Percentiles rank a stretch among this genome's conserved stretches.
phyloP scores from a whole-genome alignment of 1,140 invertebrate species.

The Leptonema lineaticorne region DNA sequence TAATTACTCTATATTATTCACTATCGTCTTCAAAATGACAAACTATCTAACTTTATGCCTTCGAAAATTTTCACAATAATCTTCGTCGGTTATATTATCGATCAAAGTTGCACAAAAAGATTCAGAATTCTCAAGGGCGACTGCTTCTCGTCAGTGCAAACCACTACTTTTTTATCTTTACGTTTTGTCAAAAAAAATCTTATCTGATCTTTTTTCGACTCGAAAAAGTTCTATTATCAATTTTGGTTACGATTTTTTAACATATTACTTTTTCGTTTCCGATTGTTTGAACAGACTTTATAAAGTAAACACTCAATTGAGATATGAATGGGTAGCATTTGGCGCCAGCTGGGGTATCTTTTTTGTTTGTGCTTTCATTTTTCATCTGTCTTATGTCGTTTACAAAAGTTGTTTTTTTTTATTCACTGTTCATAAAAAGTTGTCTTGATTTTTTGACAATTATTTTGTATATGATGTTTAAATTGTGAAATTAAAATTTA shows the following conservation, averaged over 20 bases:
- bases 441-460: no score
- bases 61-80: not conserved
- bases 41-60: no score
- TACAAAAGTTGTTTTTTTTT: not conserved
- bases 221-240: no score
- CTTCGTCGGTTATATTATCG: not conserved
- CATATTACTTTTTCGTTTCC: not conserved
- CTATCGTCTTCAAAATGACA: not conserved
- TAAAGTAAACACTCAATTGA: conserved; percentile 7
- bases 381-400: not conserved
- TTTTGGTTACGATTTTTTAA: no score
- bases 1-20: not conserved
- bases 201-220: no score
- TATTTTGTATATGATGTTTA: no score
- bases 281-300: not conserved
- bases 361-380: not conserved
- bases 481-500: no score
- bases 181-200: not conserved
- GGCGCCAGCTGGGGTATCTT: not conserved
- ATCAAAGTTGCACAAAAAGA: not conserved
- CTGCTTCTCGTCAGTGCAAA: not conserved
- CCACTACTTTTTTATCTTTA: not conserved
- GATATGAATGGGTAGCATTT: conserved; percentile 2
- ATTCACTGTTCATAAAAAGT: not conserved
- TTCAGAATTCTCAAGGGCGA: conserved; percentile 1